phyloP scores from a whole-genome alignment of 1,140 invertebrate species.

The Zaprionus taronus region DNA sequence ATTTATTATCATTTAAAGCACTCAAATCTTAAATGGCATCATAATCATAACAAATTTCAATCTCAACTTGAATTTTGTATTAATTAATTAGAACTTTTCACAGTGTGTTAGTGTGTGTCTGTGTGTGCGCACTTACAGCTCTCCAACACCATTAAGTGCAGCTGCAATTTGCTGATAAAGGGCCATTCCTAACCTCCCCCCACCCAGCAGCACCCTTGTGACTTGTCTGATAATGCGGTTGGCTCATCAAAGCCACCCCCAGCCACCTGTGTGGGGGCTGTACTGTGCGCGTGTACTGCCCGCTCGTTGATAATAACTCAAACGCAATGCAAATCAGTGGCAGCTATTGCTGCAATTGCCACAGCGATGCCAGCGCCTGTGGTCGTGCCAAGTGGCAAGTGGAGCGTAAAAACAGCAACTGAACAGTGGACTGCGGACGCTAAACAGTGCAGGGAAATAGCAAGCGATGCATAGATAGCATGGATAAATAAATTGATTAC shows the following conservation, averaged over 20 bases:
- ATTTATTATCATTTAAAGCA: conserved; percentile 14
- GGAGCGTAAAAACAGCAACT: conserved; percentile 57
- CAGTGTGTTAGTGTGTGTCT: not conserved
- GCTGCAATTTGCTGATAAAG: conserved; percentile 59
- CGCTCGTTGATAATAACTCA: conserved; percentile 63
- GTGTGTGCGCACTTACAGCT: not conserved
- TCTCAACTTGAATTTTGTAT: not conserved
- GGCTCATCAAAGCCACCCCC: conserved; percentile 9
- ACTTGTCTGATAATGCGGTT: conserved; percentile 24
- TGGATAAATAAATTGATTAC: not conserved
- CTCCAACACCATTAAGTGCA: not conserved
- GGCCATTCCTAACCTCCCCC: not conserved
- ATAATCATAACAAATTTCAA: not conserved
- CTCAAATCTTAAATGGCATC: not conserved
- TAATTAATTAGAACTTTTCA: not conserved
- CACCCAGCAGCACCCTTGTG: not conserved
- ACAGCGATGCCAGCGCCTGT: conserved; percentile 47
- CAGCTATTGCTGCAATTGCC: conserved; percentile 43
- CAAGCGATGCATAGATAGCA: not conserved
- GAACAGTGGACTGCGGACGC: not conserved
- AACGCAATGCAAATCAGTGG: conserved; percentile 54
- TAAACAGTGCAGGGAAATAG: not conserved
- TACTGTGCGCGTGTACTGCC: conserved; percentile 5
- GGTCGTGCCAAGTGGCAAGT: conserved; percentile 52
- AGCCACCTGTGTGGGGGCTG: not conserved